Conservation (phyloP, 2,888 invertebrate genomes). For the Baronia brevicornis region DNA sequence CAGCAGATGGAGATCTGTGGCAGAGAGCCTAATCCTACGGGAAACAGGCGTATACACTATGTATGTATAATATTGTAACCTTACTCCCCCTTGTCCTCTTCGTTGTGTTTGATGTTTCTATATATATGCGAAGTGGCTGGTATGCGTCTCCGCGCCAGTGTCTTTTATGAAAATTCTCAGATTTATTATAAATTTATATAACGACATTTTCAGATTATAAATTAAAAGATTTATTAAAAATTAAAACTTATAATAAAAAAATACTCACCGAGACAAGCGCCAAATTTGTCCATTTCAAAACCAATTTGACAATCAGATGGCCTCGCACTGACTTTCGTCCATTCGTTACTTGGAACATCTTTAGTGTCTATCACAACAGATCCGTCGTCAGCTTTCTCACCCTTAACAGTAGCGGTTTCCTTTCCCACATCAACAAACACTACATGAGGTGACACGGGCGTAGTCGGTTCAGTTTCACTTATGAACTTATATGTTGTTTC, state of each 20-base stretch:
- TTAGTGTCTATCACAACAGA: conserved; percentile 40
- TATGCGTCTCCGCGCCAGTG: too few species aligned
- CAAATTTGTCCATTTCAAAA: conserved; percentile 68
- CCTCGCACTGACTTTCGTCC: conserved; percentile 39
- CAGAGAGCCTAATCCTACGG: too few species aligned
- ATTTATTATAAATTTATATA: background rate
- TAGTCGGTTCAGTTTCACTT: conserved; percentile 21
- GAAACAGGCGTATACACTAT: too few species aligned
- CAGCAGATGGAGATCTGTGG: too few species aligned
- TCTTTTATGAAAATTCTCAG: too few species aligned
- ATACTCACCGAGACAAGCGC: conserved; percentile 75
- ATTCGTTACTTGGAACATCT: conserved; percentile 43
- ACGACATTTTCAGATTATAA: background rate
- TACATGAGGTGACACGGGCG: conserved; percentile 27
- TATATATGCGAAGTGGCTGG: too few species aligned
- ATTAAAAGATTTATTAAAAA: background rate
- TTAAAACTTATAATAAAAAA: background rate
- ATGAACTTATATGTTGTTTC: conserved; percentile 31
- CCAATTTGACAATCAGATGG: conserved; percentile 61
- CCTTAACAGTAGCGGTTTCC: conserved; percentile 35
- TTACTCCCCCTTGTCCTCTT: too few species aligned
- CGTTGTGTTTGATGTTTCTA: too few species aligned
- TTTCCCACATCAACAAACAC: conserved; percentile 34
- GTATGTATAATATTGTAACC: too few species aligned
- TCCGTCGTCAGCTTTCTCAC: conserved; percentile 36